Conservation (phyloP, 2,113 vertebrate genomes). For the Pseudolaguvia tuberculata region DNA sequence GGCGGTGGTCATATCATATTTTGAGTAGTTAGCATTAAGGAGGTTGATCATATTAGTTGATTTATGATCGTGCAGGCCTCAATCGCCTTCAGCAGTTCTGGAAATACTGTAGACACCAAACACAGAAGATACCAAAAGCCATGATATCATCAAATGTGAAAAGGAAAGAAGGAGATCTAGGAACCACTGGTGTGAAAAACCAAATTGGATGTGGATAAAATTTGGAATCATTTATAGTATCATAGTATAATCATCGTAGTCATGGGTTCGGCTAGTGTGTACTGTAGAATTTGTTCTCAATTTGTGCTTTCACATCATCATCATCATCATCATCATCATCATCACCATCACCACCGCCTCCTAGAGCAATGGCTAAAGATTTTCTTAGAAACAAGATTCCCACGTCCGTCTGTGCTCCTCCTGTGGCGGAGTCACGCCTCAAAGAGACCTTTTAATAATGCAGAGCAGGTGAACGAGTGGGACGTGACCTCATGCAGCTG, state of each 20-base stretch:
- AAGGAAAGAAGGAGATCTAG: too few relatives aligned
- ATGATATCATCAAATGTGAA: too few relatives aligned
- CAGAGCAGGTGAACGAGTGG: slow-evolving; percentile 18
- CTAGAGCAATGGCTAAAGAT: slow-evolving; percentile 35
- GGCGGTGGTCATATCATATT: too few relatives aligned
- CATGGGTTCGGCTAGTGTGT: background rate
- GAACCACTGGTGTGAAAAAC: background rate
- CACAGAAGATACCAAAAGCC: too few relatives aligned
- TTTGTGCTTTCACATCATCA: background rate
- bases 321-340: background rate
- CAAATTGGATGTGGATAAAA: too few relatives aligned
- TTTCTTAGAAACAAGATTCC: slow-evolving; percentile 40
- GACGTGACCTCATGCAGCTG: slow-evolving; percentile 40
- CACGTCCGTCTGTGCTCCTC: slow-evolving; percentile 13
- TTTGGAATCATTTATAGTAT: background rate
- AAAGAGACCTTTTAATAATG: background rate
- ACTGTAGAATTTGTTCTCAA: background rate
- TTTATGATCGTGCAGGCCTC: too few relatives aligned
- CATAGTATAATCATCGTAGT: background rate
- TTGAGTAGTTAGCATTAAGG: too few relatives aligned
- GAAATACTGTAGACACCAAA: background rate
- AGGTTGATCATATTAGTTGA: too few relatives aligned
- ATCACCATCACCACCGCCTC: slow-evolving; percentile 22
- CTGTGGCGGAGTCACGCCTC: slow-evolving; percentile 28
- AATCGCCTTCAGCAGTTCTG: too few relatives aligned